Percentiles rank a stretch among this genome's conserved stretches.
phyloP scores from a whole-genome alignment of 2,113 vertebrate species.

The Rhipidura dahli region DNA sequence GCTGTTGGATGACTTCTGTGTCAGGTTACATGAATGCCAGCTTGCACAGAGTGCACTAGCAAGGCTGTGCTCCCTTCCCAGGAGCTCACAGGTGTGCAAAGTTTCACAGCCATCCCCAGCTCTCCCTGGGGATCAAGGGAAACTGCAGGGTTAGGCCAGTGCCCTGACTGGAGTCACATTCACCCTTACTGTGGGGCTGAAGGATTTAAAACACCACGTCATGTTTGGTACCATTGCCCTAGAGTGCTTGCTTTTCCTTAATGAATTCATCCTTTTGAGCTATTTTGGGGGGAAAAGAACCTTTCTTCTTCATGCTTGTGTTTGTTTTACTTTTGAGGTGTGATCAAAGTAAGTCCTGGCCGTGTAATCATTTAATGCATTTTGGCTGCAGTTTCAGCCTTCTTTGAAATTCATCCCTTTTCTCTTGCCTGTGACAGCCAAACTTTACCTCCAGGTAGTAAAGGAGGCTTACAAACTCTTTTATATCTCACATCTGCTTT shows the following conservation, averaged over 20 bases:
- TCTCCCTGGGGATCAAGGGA: background rate
- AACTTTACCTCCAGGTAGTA: slow-evolving; percentile 61
- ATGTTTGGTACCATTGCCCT: background rate
- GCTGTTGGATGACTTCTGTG: background rate
- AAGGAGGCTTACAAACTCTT: slow-evolving; percentile 28
- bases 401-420: slow-evolving; percentile 63
- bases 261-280: slow-evolving; percentile 44
- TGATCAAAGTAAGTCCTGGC: slow-evolving; percentile 60
- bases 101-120: background rate
- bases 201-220: background rate
- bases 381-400: slow-evolving; percentile 55
- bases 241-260: slow-evolving; percentile 33
- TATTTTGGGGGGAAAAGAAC: background rate
- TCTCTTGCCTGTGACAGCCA: slow-evolving; percentile 46
- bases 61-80: background rate
- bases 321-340: slow-evolving; percentile 64
- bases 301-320: slow-evolving; percentile 47
- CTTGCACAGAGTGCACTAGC: background rate
- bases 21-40: background rate
- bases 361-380: slow-evolving; percentile 56
- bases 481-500: slow-evolving; percentile 59
- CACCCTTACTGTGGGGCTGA: background rate
- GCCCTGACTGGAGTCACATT: background rate
- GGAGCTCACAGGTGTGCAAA: background rate
- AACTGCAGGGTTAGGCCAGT: background rate